Percentiles rank a stretch among this genome's conserved stretches.
These are phyloP conservation scores for Melanotaenia trifasciata DNA, from an alignment of 2,797 vertebrate genomes.

Conservation along the genomic window DNA sequence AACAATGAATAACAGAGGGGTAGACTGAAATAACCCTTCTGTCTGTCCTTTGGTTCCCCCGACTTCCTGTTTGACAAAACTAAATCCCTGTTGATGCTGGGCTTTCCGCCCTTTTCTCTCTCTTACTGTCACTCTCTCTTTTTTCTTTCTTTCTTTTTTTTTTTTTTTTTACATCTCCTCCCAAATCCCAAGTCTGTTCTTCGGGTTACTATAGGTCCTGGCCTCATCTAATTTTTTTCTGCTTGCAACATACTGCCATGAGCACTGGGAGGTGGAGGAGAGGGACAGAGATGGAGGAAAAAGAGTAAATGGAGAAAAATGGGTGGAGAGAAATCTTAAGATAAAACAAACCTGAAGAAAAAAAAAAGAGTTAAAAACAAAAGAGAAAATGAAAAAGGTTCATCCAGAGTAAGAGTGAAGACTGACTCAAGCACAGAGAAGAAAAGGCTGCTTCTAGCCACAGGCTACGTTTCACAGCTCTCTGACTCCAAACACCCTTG, in stretches of 20 bases:
- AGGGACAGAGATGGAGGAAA: constrained; percentile 40
- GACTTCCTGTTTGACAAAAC: constrained; percentile 84
- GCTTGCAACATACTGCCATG: constrained; percentile 35
- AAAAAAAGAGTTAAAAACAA: constrained; percentile 44
- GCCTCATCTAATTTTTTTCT: constrained; percentile 51
- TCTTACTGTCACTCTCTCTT: constrained; percentile 48
- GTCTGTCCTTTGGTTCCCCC: constrained; percentile 76
- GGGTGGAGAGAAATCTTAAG: constrained; percentile 51
- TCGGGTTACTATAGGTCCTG: constrained; percentile 63
- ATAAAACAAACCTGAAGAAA: constrained; percentile 55
- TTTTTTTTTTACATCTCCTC: constrained; percentile 37
- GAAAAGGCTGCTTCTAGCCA: constrained; percentile 40
- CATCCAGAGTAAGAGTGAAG: constrained; percentile 32
- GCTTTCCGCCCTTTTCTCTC: constrained; percentile 75
- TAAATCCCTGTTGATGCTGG: constrained; percentile 81
- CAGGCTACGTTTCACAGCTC: constrained; percentile 50
- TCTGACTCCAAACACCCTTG: constrained; percentile 51
- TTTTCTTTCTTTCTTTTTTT: constrained; percentile 27
- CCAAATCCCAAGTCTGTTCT: constrained; percentile 53
- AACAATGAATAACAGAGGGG: constrained; percentile 81
- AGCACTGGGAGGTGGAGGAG: constrained; percentile 19
- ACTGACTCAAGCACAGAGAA: constrained; percentile 29
- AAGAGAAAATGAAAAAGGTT: constrained; percentile 34
- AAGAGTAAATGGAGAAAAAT: constrained; percentile 46
- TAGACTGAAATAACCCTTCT: constrained; percentile 79